A percentile compares a stretch with the other conserved stretches of the same genome.
phyloP scores from a whole-genome alignment of 2,888 invertebrate genomes.

The Alsophila aescularia region DNA sequence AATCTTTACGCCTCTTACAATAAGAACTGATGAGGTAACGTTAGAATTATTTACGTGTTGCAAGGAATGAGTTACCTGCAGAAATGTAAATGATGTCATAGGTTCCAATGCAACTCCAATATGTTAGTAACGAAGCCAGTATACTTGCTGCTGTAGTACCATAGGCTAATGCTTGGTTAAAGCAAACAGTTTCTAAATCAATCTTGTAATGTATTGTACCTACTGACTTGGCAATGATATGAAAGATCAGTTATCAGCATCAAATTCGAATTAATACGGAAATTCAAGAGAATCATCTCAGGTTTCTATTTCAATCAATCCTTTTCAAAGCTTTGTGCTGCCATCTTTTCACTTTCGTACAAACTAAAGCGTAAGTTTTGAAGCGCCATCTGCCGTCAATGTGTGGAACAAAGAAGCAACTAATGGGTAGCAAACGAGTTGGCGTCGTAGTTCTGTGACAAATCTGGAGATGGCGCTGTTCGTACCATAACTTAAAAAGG shows the following conservation, averaged over 20 bases:
- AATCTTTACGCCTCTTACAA: constrained; percentile 12
- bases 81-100: constrained; percentile 43
- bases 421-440: neutral
- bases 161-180: too few species aligned
- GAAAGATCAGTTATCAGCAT: too few species aligned
- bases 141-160: neutral
- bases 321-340: neutral
- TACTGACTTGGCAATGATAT: too few species aligned
- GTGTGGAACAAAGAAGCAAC: neutral
- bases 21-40: constrained; percentile 10
- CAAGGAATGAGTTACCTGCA: constrained; percentile 21
- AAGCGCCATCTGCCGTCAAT: constrained; percentile 36
- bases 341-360: constrained; percentile 1
- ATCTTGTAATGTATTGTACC: too few species aligned
- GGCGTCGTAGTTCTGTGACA: neutral
- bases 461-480: constrained; percentile 47
- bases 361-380: neutral
- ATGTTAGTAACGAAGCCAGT: neutral
- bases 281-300: neutral
- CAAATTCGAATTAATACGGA: neutral
- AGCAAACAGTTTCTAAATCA: too few species aligned
- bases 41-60: constrained; percentile 16
- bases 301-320: neutral
- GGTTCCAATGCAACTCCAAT: constrained; percentile 27
- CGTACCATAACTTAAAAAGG: neutral